Percentiles rank a stretch among this genome's conserved stretches.
phyloP scores from a whole-genome alignment of 1,140 invertebrate species.

The Polyergus mexicanus region DNA sequence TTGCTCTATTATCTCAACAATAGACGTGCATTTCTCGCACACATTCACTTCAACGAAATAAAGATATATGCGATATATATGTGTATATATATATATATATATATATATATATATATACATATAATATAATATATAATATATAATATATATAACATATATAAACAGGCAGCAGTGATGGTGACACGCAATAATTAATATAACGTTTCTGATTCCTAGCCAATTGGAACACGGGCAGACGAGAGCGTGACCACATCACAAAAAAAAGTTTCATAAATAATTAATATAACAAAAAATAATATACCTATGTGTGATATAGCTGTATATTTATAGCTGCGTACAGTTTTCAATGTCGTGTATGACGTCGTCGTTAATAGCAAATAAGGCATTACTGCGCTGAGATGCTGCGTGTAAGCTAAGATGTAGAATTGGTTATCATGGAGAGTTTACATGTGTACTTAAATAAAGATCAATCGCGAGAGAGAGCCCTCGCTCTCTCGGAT shows the following conservation, averaged over 20 bases:
- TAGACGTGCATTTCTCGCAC: conserved; percentile 16
- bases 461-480: conserved; percentile 58
- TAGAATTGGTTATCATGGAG: conserved; percentile 17
- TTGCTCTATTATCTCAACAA: neutral
- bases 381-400: conserved; percentile 34
- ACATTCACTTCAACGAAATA: conserved; percentile 42
- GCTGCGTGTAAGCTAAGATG: conserved; percentile 16
- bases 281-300: conserved; percentile 80
- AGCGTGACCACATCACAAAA: conserved; percentile 80
- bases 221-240: conserved; percentile 72
- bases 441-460: conserved; percentile 4
- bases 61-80: neutral
- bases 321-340: conserved; percentile 64
- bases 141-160: too few relatives aligned
- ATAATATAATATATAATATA: too few relatives aligned
- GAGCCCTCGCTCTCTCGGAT: conserved; percentile 2
- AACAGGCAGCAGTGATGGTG: conserved; percentile 68
- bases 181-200: conserved; percentile 73
- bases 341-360: conserved; percentile 71
- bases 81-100: too few relatives aligned
- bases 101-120: neutral
- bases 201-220: conserved; percentile 36
- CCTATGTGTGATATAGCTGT: conserved; percentile 40
- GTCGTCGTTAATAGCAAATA: conserved; percentile 66
- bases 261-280: conserved; percentile 83